A percentile compares a stretch with the other conserved stretches of the same genome.
These are phyloP conservation scores for Arvicanthis niloticus DNA, from an alignment of 2,113 vertebrate genomes.

Conservation along the genomic window DNA sequence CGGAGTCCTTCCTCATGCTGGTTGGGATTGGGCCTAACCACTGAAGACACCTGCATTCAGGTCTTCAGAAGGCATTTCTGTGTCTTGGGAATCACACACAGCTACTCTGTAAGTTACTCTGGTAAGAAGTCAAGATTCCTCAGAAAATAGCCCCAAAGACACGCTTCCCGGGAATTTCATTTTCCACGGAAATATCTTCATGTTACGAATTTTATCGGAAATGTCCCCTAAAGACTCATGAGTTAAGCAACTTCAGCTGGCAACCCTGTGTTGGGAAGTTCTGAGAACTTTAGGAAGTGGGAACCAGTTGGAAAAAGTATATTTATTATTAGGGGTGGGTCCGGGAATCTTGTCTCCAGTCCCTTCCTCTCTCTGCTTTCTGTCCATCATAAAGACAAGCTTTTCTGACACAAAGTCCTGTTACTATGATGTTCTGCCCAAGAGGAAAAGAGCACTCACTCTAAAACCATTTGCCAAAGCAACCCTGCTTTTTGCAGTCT, in stretches of 20 bases:
- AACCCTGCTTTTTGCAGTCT: not conserved
- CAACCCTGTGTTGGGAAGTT: not conserved
- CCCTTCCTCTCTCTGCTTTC: not conserved
- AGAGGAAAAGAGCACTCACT: rapidly evolving
- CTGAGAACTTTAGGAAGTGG: not conserved
- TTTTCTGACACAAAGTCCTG: not conserved
- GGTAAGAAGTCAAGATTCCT: not conserved
- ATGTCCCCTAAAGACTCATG: not conserved
- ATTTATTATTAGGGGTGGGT: not conserved
- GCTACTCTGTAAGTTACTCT: not conserved
- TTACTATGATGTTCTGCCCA: not conserved
- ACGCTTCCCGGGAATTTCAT: not conserved
- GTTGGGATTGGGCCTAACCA: not conserved
- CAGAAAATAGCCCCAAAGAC: not conserved
- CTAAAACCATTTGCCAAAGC: not conserved
- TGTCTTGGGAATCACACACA: not conserved
- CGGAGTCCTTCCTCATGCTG: not conserved
- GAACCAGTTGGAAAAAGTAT: not conserved
- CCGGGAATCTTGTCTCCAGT: not conserved
- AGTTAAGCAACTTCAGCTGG: not conserved
- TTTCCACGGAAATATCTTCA: not conserved
- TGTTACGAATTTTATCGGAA: not conserved
- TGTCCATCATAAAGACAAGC: not conserved
- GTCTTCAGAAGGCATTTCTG: not conserved
- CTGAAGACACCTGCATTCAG: not conserved